Evolutionary conservation across 2,113 vertebrate genomes (phyloP).

Genomic region (Atrichornis clamosus): DNA sequence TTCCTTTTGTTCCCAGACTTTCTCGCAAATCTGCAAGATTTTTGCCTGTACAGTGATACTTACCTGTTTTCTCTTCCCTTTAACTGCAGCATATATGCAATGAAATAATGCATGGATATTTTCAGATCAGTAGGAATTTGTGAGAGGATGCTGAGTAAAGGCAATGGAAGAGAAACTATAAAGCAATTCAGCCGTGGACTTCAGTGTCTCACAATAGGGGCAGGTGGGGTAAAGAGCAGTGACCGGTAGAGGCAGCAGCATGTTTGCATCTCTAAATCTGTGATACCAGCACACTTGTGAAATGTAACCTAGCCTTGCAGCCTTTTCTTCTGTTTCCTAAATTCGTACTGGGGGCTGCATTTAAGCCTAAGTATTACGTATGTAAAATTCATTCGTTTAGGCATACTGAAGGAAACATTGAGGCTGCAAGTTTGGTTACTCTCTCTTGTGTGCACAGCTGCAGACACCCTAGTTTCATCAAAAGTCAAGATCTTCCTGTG

Average conservation of each 20-base stretch:
- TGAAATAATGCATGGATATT: neutral
- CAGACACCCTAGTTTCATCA: neutral
- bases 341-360: neutral
- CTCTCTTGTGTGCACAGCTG: neutral
- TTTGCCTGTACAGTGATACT: neutral
- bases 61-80: neutral
- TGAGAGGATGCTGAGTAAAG: neutral
- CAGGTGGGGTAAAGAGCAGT: neutral
- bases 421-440: neutral
- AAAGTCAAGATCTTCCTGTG: neutral
- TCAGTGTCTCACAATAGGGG: neutral
- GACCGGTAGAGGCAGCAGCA: neutral
- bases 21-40: neutral
- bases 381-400: neutral
- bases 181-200: neutral
- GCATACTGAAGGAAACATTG: neutral
- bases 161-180: neutral
- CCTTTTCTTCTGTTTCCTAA: neutral
- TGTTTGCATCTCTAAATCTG: neutral
- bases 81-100: neutral
- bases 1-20: neutral
- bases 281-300: neutral
- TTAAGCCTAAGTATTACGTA: neutral
- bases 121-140: neutral
- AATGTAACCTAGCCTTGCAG: neutral